phyloP scores from a whole-genome alignment of 1,140 invertebrate genomes.

The Carposina sasakii region DNA sequence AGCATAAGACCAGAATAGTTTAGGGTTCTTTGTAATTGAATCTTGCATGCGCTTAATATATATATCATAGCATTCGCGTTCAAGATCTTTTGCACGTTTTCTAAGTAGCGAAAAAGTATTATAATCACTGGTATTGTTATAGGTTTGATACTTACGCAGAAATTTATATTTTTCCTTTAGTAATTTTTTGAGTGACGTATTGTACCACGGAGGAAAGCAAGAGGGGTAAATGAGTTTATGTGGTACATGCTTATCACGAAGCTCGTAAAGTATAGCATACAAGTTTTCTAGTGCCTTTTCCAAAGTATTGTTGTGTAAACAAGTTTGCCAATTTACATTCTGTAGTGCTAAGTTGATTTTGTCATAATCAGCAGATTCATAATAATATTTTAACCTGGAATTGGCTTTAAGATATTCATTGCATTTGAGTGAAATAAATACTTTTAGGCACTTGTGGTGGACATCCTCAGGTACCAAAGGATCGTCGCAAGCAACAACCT shows the following conservation, averaged over 20 bases:
- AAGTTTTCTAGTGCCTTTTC: slow-evolving; percentile 11
- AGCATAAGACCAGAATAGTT: slow-evolving; percentile 22
- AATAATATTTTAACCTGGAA: slow-evolving; percentile 6
- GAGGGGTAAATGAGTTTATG: background rate
- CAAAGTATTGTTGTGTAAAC: slow-evolving; percentile 3
- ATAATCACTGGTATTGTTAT: slow-evolving; percentile 12
- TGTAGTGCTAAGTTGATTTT: background rate
- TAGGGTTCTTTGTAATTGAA: slow-evolving; percentile 12
- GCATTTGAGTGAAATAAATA: too few relatives aligned
- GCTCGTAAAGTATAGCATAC: slow-evolving; percentile 7
- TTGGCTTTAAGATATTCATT: too few relatives aligned
- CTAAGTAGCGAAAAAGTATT: slow-evolving; percentile 13
- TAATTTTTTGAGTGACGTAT: slow-evolving; percentile 11
- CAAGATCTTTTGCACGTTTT: slow-evolving; percentile 7
- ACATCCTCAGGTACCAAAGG: too few relatives aligned
- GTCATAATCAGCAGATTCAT: slow-evolving; percentile 8
- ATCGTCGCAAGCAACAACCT: too few relatives aligned
- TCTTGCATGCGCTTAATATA: slow-evolving; percentile 17
- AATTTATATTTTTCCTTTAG: slow-evolving; percentile 23
- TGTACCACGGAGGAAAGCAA: slow-evolving; percentile 21
- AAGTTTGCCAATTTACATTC: slow-evolving; percentile 3
- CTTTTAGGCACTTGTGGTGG: too few relatives aligned
- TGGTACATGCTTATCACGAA: slow-evolving; percentile 1
- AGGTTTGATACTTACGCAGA: slow-evolving; percentile 14
- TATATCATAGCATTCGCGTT: slow-evolving; percentile 8